Conservation (phyloP, 2,888 invertebrate genomes). For the Trachelus tabidus region DNA sequence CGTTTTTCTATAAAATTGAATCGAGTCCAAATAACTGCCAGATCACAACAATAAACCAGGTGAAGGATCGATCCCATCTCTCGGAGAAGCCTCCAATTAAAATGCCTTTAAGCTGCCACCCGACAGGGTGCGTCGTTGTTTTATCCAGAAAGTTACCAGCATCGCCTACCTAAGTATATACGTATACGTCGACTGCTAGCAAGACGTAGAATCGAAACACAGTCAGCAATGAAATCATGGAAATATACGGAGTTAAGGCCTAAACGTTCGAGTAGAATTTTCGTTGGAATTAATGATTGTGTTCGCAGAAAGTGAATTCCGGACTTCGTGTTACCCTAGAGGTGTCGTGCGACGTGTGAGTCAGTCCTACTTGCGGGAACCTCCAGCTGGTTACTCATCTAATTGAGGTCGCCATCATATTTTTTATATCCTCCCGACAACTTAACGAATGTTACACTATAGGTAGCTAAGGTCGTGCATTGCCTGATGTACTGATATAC, state of each 20-base stretch:
- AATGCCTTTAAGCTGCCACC: not conserved
- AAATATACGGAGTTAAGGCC: not conserved
- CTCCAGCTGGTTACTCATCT: conserved; percentile 6
- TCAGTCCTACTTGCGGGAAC: not conserved
- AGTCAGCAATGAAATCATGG: not conserved
- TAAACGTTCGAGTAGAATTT: not conserved
- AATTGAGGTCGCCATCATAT: not conserved
- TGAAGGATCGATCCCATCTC: not conserved
- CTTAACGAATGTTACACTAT: not conserved
- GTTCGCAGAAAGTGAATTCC: not conserved
- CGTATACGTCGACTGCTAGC: not conserved
- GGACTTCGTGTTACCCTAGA: not conserved
- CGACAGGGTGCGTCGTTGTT: not conserved
- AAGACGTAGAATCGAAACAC: not conserved
- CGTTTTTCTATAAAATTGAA: not conserved
- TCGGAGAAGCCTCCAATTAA: not conserved
- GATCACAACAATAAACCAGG: not conserved
- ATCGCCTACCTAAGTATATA: not conserved
- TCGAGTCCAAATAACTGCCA: not conserved
- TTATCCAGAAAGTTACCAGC: not conserved
- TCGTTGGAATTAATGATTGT: not conserved
- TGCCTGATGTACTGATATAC: not conserved
- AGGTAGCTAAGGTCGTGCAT: not conserved
- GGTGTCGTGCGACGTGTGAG: conserved; percentile 1
- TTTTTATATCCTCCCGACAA: not conserved